Evolutionary conservation across 2,113 vertebrate genomes (phyloP).

Genomic region (Larimichthys crocea): DNA sequence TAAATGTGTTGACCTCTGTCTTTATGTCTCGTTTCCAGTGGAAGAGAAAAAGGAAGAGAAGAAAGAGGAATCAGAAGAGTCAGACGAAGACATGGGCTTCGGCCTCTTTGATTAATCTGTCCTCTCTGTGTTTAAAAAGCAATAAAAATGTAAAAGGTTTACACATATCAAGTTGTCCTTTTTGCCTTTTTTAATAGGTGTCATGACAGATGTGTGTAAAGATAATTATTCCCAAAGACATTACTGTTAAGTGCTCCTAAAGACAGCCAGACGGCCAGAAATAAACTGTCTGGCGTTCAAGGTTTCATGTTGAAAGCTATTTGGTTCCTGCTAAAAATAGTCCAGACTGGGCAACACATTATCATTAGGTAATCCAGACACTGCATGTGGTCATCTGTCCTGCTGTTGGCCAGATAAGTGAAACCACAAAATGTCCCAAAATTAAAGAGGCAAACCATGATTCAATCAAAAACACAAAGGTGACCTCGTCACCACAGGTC

Average conservation of each 20-base stretch:
- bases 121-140: conserved; percentile 75
- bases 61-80: conserved; percentile 88
- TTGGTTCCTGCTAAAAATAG: conserved; percentile 41
- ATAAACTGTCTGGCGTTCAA: conserved; percentile 3
- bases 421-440: conserved; percentile 24
- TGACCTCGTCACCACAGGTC: not conserved
- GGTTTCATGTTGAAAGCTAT: conserved; percentile 20
- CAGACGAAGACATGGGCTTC: conserved; percentile 89
- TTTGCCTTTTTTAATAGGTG: not conserved
- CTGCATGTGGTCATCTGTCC: conserved; percentile 33
- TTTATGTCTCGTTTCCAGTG: conserved; percentile 64
- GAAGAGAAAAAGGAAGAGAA: conserved; percentile 91
- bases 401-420: conserved; percentile 22
- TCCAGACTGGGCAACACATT: not conserved
- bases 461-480: not conserved
- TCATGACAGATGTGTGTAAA: not conserved
- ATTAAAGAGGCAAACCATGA: conserved; percentile 18
- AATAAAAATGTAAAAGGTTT: conserved; percentile 85
- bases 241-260: not conserved
- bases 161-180: conserved; percentile 29
- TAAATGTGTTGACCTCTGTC: not conserved
- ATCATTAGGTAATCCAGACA: conserved; percentile 35
- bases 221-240: not conserved
- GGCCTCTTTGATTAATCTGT: conserved; percentile 87
- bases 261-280: not conserved